A percentile compares a stretch with the other conserved stretches of the same genome.
phyloP scores from a whole-genome alignment of 2,888 invertebrate species.

The Vanessa cardui region DNA sequence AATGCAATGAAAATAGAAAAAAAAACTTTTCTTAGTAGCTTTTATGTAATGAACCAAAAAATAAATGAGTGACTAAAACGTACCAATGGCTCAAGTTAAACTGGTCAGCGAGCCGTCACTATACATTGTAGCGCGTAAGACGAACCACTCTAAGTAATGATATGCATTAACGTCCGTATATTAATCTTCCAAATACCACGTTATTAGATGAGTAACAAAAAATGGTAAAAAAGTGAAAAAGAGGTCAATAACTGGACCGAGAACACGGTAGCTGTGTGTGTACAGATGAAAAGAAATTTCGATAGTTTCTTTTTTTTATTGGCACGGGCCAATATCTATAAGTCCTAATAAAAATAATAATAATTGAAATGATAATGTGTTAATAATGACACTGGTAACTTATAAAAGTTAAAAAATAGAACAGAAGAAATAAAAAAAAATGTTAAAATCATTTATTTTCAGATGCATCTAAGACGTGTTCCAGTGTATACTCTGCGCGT shows the following conservation, averaged over 20 bases:
- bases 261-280: conserved; percentile 59
- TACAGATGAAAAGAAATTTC: conserved; percentile 12
- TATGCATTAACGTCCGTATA: conserved; percentile 73
- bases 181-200: conserved; percentile 72
- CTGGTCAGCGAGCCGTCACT: conserved; percentile 30
- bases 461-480: background rate
- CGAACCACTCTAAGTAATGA: conserved; percentile 74
- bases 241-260: conserved; percentile 77
- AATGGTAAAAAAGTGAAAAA: conserved; percentile 54
- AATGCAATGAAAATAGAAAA: too few species aligned
- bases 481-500: background rate
- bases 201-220: conserved; percentile 65
- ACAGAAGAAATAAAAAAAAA: background rate
- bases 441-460: background rate
- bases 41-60: conserved; percentile 11
- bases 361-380: too few species aligned
- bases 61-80: conserved; percentile 11
- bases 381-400: too few species aligned
- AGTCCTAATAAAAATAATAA: too few species aligned
- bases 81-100: conserved; percentile 29
- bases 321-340: too few species aligned
- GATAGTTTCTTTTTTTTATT: background rate
- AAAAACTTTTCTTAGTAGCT: background rate
- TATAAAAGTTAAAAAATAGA: too few species aligned
- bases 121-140: conserved; percentile 42